Percentiles rank a stretch among this genome's conserved stretches.
These are phyloP conservation scores for Entelurus aequoreus DNA, from an alignment of 2,113 vertebrate genomes.

Conservation along the genomic window DNA sequence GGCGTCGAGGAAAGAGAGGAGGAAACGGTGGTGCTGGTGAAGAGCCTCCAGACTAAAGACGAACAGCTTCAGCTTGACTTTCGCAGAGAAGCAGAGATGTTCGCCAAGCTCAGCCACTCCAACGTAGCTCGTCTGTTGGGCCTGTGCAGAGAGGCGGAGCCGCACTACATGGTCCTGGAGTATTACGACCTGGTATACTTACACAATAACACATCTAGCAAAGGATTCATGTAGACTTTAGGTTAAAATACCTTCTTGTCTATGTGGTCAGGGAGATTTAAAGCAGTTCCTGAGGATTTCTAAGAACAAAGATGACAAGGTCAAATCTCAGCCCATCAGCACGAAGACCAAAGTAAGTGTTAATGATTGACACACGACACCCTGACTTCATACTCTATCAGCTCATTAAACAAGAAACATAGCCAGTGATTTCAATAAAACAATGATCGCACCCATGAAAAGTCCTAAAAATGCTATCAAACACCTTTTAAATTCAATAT, in stretches of 20 bases:
- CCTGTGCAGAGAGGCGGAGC: conserved; percentile 85
- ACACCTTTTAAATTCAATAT: too few relatives aligned
- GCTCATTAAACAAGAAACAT: too few relatives aligned
- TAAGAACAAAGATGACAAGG: conserved; percentile 90
- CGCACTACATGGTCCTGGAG: conserved; percentile 92
- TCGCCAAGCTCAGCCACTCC: conserved; percentile 86
- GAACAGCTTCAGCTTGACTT: conserved; percentile 90
- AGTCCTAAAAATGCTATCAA: too few relatives aligned
- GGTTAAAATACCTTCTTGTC: not conserved
- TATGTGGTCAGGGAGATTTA: conserved; percentile 80
- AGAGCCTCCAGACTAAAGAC: conserved; percentile 86
- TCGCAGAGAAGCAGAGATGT: conserved; percentile 91
- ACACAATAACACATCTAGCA: not conserved
- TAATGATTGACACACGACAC: not conserved
- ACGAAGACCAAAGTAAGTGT: conserved; percentile 90
- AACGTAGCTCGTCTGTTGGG: conserved; percentile 86
- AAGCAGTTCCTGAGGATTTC: conserved; percentile 96
- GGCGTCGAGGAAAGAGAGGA: conserved; percentile 76
- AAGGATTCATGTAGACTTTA: too few relatives aligned
- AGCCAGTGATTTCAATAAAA: too few relatives aligned
- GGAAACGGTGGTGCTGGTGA: conserved; percentile 88
- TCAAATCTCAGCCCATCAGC: conserved; percentile 87
- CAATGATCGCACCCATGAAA: too few relatives aligned
- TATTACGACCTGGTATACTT: conserved; percentile 90
- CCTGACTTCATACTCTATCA: too few relatives aligned